Evolutionary conservation across 2,797 vertebrate species (phyloP), one percentile per base, ranked within the genome.

Genomic region (Sebastes reedi): DNA sequence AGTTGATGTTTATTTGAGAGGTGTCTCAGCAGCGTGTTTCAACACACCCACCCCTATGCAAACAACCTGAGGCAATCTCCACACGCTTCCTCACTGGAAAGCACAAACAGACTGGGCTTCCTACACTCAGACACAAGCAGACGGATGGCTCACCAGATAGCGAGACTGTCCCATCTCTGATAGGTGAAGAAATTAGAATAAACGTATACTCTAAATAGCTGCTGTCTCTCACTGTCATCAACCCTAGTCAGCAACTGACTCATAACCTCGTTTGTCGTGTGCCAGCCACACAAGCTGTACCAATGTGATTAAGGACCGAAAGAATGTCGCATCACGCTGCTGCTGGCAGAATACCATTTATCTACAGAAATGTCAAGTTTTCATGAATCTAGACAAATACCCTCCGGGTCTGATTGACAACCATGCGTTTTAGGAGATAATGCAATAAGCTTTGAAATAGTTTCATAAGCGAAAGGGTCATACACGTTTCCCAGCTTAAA

Each of bases 51-150:
- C 71, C 85, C 71, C 66, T 82, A 85, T 83, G 52, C 81, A 91
- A 92, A 94, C 87, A 92, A 83, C 90, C 89, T 60, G 39, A 85
- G 89, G 89, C 91, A 24, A 82, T 88, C 83, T 83, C 73, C 75
- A 79, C 80, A 79, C 71, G 62, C 82, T 82, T 77, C 77, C 65
- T 88, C 85, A 68, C 67, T 82, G 42, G 72, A 88, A 84, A 84
- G 42, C 86, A 78, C 84, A 89, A 89, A 87, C 88, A 88, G 67
- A 79, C 72, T 27, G 59, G 76, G 69, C 80, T 87, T 71, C 85
- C 82, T 83, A 70, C 85, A 82, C 80, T 75, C 24, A 25, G 72
- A 79, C 65, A 82, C 65, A 50, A 80, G 72, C 77, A 91, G 75
- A 76, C 36, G 58, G 79, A 79, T 78, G 68, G 79, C 66, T 81